phyloP scores from a whole-genome alignment of 2,113 vertebrate genomes.

The Otolemur garnettii region DNA sequence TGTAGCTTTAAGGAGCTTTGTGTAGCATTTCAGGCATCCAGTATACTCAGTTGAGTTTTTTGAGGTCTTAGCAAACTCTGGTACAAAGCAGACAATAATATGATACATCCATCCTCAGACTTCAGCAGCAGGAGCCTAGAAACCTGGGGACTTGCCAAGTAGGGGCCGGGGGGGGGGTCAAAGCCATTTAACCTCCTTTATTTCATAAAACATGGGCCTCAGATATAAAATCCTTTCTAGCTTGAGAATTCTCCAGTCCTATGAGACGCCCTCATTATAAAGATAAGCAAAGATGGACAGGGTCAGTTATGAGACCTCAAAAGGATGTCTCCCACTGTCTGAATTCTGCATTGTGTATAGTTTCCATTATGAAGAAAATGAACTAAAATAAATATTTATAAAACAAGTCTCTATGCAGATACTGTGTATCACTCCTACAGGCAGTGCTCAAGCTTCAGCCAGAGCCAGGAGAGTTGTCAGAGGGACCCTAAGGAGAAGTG shows the following conservation, averaged over 20 bases:
- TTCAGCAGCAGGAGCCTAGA: not conserved
- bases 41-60: not conserved
- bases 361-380: not conserved
- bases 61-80: not conserved
- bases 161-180: not conserved
- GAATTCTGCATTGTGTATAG: not conserved
- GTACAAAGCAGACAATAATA: too few species aligned
- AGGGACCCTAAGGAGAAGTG: not conserved
- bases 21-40: not conserved
- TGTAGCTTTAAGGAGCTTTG: not conserved
- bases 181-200: not conserved
- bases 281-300: not conserved
- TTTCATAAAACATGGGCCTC: not conserved
- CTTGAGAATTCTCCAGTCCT: not conserved
- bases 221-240: not conserved
- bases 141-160: too few species aligned
- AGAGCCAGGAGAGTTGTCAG: not conserved
- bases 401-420: not conserved
- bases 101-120: not conserved
- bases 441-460: not conserved
- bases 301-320: not conserved
- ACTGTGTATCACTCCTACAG: not conserved
- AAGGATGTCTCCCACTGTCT: not conserved
- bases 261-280: not conserved
- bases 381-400: not conserved